phyloP scores from a whole-genome alignment of 1,140 invertebrate species.

The Papilio dardanus region DNA sequence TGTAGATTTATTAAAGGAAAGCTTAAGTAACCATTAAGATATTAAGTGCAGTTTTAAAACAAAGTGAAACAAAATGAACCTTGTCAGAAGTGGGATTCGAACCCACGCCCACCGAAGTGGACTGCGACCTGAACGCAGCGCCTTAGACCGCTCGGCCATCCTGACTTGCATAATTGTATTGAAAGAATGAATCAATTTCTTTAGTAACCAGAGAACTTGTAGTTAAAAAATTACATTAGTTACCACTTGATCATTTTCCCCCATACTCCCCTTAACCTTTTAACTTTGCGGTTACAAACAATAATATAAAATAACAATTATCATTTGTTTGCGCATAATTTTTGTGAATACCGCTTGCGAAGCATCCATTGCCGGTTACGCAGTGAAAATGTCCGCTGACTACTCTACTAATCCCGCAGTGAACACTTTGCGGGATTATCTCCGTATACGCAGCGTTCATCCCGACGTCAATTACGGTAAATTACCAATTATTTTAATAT shows the following conservation, averaged over 20 bases:
- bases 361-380: not conserved
- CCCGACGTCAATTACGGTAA: slow-evolving; percentile 92
- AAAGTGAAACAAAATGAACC: too few species aligned
- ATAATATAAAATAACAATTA: slow-evolving; percentile 14
- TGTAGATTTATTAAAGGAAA: not conserved
- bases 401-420: slow-evolving; percentile 84
- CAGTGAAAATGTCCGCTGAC: slow-evolving; percentile 44
- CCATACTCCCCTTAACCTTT: not conserved
- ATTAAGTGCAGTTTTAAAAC: too few species aligned
- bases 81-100: slow-evolving; percentile 38
- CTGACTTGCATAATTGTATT: not conserved
- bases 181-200: not conserved
- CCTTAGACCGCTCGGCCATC: slow-evolving; percentile 38
- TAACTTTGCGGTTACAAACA: slow-evolving; percentile 20
- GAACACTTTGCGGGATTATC: slow-evolving; percentile 90
- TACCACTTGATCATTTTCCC: not conserved
- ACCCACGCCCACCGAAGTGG: slow-evolving; percentile 38
- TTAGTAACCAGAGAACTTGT: not conserved
- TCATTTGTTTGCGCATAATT: slow-evolving; percentile 20
- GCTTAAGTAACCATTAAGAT: too few species aligned
- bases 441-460: slow-evolving; percentile 91
- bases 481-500: slow-evolving; percentile 42
- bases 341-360: slow-evolving; percentile 5
- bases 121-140: slow-evolving; percentile 38
- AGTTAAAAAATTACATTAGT: too few species aligned